Evolutionary conservation across 1,140 invertebrate species (phyloP).

Genomic region (Nasonia giraulti): DNA sequence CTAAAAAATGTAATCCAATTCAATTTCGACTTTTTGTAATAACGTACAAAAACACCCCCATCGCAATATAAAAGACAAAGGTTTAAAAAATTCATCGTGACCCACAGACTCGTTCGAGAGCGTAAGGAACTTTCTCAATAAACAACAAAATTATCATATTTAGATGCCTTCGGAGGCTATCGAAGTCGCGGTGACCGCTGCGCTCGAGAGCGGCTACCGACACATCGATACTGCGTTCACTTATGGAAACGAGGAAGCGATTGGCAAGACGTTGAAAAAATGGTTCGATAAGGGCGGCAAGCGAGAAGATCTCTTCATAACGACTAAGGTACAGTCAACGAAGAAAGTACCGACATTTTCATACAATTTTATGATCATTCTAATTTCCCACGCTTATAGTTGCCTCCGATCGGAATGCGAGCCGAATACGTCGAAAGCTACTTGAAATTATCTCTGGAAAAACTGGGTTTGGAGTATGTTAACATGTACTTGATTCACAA

Average conservation of each 20-base stretch:
- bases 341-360: not conserved
- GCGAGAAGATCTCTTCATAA: constrained; percentile 46
- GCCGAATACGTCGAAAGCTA: constrained; percentile 9
- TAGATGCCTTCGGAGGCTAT: constrained; percentile 76
- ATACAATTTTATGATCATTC: not conserved
- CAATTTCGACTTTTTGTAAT: too few species aligned
- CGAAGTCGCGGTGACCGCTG: constrained; percentile 29
- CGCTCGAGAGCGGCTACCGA: constrained; percentile 37
- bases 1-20: too few species aligned
- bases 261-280: constrained; percentile 44
- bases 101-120: not conserved
- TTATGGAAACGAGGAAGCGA: constrained; percentile 48
- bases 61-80: not conserved
- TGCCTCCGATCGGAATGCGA: constrained; percentile 34
- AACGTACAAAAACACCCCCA: too few species aligned
- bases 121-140: not conserved
- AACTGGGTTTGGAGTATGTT: constrained; percentile 76
- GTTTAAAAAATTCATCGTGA: not conserved
- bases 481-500: constrained; percentile 83
- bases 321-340: constrained; percentile 32
- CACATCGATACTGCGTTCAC: constrained; percentile 49
- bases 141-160: constrained; percentile 19
- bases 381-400: constrained; percentile 50
- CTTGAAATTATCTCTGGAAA: constrained; percentile 46
- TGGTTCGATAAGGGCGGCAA: constrained; percentile 46